Evolutionary conservation across 2,888 invertebrate genomes (phyloP), one percentile per base, ranked within the genome.

Genomic region (Epistrophella euchroma): DNA sequence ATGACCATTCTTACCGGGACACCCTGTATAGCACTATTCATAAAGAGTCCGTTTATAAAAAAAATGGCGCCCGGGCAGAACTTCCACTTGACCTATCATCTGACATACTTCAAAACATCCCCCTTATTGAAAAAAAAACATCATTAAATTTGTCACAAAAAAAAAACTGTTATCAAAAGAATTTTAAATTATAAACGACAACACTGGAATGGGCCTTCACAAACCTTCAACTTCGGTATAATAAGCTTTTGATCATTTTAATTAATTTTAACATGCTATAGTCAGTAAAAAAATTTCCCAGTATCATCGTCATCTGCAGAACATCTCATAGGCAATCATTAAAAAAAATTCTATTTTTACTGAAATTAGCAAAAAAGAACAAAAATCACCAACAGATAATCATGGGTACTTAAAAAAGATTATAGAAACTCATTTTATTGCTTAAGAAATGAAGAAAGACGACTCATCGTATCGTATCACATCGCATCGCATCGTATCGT

Each of bases 381-480:
- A 35, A 32, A 64, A 66, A 32, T 43, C 52, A 52, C 52, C 52
- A 28, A 66, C 19, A 64, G 62, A 78, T 56, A 72, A 72, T 64
- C 72, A 64, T 19, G 43, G 64, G 35, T 47, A 72, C 55, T 78
- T 72, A 78, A 72, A 62, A 43, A 56, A 25, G 22, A 56, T 64
- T 47, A 64, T 56, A 78, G 55, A 71, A 64, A 25, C 55, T 19
- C 17, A 22, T 72, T 78, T 64, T 72, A 78, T 78, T 56, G 64
- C 62, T 28, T 32, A 19, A 77, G 47, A 60, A 56, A 68, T 25
- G 17, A 28, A 47, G 19, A 47, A 66, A 19, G 66, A 35, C 17
- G 10, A 47, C 66, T 47, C 28, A 45, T 40, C 60, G 35, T 3
- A n/a, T n/a, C 55, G 32, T 10, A 55, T 10, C n/a, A 2, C 47